Base-by-base conservation (phyloP, 1,140 invertebrate genomes). In the Calliopsis andreniformis region DNA sequence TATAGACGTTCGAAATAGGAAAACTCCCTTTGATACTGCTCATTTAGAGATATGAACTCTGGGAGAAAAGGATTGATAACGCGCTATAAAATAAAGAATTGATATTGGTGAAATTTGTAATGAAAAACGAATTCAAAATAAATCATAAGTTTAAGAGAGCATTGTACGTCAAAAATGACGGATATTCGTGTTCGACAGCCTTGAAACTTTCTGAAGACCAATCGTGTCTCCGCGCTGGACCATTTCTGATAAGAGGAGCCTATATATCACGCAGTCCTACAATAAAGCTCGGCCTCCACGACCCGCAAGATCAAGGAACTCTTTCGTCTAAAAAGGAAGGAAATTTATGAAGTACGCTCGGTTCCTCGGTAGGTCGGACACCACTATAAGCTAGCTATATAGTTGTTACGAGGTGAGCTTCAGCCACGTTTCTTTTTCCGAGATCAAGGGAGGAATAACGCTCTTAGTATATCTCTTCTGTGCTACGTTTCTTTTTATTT, bases 341-440 rank as follows among this genome's bases (percentile, higher is more conserved):
- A 39, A 63, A 72, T 64, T 72, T 72, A 53, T 43, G 59, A 64
- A 23, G 25, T 63, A 53, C 20, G 32, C 23, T 32, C 7, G 14
- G 10, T n/a, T 1, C 28, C 8, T 35, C 14, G 16, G 51, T 25
- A 25, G 20, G 32, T 53, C 47, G 32, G 6, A 3, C 62, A 3
- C 18, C 14, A 30, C 25, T 35, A 30, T 61, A 49, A 49, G 55
- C 42, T 20, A 16, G n/a, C 25, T 58, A 45, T 45, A 45, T 8
- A 16, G 25, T 56, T 23, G 51, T 58, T 55, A 43, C 49, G 35
- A 42, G 53, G 25, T 18, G 16, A 68, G 25, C 35, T 18, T 55
- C 14, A 0, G 10, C 30, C 67, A 59, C 28, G 45, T 59, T 68
- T 70, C 20, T 35, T 25, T 28, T 32, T 18, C 12, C 53, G 7